A percentile compares a stretch with the other conserved stretches of the same genome.
Conservation (phyloP, 2,888 invertebrate genomes). For the Coelogynopora nodosa region DNA sequence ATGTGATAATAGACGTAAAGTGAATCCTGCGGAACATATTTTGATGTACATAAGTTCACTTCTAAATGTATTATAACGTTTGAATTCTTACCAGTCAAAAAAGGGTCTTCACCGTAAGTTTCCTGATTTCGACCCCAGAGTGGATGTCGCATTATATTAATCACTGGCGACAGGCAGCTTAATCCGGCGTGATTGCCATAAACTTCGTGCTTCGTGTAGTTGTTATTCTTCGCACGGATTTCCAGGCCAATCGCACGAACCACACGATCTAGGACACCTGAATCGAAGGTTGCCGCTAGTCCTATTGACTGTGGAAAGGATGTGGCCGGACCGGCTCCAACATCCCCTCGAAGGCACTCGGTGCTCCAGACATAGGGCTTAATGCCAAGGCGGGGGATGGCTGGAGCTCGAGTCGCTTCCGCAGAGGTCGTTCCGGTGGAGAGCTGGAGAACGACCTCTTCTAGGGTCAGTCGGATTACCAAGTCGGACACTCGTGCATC, state of each 20-base stretch:
- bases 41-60: no score
- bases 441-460: constrained; percentile 33
- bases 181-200: constrained; percentile 46
- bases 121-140: constrained; percentile 47
- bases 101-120: constrained; percentile 46
- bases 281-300: constrained; percentile 37
- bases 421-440: constrained; percentile 34
- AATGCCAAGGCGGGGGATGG: constrained; percentile 42
- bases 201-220: constrained; percentile 32
- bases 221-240: constrained; percentile 45
- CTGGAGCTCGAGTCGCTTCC: constrained; percentile 41
- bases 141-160: constrained; percentile 47
- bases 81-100: constrained; percentile 34
- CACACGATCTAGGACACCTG: constrained; percentile 1
- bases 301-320: constrained; percentile 44
- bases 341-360: constrained; percentile 39
- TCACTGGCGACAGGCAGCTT: constrained; percentile 45
- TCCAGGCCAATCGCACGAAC: constrained; percentile 44
- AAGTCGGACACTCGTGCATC: constrained; percentile 41
- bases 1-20: no score
- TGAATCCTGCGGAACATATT: no score
- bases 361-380: constrained; percentile 44
- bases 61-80: background rate
- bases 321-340: constrained; percentile 37
- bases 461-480: constrained; percentile 32